Conservation (phyloP, 2,113 vertebrate genomes). For the Grallaria varia region DNA sequence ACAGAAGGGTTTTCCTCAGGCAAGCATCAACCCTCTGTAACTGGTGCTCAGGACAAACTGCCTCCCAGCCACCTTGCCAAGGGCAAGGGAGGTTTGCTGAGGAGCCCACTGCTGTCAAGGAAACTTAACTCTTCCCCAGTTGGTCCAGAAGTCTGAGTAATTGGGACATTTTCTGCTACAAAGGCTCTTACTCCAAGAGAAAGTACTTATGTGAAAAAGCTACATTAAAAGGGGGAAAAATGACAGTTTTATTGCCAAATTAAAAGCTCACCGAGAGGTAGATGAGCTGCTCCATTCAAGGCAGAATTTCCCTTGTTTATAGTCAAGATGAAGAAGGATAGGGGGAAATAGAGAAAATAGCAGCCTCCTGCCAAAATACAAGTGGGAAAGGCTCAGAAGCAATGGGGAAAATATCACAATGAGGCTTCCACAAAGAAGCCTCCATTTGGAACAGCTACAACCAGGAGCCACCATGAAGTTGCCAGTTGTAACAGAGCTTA, state of each 20-base stretch:
- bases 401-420: neutral
- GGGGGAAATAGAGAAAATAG: neutral
- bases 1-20: neutral
- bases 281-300: constrained; percentile 6
- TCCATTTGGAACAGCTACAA: constrained; percentile 28
- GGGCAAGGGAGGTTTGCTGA: neutral
- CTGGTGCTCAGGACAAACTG: neutral
- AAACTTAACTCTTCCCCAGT: neutral
- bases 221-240: neutral
- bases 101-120: neutral
- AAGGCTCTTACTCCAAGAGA: neutral
- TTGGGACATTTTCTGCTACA: neutral
- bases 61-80: neutral
- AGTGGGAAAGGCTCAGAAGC: constrained; percentile 35
- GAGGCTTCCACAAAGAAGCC: neutral
- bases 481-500: constrained; percentile 44
- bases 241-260: constrained; percentile 43
- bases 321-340: neutral
- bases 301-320: constrained; percentile 18
- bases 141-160: constrained; percentile 3
- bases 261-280: neutral
- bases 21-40: neutral
- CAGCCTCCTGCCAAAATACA: neutral
- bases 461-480: neutral
- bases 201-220: neutral